These are phyloP conservation scores for Prostheceraeus crozeri DNA, from an alignment of 2,888 invertebrate genomes.

Conservation along the genomic window DNA sequence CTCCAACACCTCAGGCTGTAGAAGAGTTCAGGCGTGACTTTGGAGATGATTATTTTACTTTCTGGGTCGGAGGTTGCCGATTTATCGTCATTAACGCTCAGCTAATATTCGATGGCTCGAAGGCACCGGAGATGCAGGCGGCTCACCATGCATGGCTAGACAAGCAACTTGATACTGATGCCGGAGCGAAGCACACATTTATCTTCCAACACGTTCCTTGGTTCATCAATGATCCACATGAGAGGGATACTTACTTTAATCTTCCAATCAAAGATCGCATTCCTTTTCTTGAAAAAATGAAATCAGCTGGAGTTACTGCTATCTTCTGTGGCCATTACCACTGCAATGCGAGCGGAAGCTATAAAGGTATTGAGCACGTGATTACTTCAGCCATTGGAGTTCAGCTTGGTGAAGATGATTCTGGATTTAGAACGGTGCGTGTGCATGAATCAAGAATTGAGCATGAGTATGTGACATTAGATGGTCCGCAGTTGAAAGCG, in stretches of 20 bases:
- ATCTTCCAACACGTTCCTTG: constrained; percentile 59
- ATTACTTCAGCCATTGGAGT: constrained; percentile 59
- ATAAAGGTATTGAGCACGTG: constrained; percentile 53
- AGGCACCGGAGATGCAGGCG: constrained; percentile 33
- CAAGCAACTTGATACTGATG: constrained; percentile 45
- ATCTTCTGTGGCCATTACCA: constrained; percentile 61
- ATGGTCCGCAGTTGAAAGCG: constrained; percentile 34
- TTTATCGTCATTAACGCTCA: constrained; percentile 60
- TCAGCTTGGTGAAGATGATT: constrained; percentile 56
- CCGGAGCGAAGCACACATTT: constrained; percentile 49
- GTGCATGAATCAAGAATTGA: constrained; percentile 52
- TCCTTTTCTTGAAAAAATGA: constrained; percentile 55
- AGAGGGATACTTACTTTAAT: constrained; percentile 53
- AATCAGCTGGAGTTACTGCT: constrained; percentile 56
- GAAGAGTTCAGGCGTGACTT: constrained; percentile 37
- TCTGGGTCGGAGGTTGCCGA: constrained; percentile 59
- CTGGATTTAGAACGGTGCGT: constrained; percentile 58
- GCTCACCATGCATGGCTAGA: constrained; percentile 58
- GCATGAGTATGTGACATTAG: constrained; percentile 56
- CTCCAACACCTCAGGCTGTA: constrained; percentile 55
- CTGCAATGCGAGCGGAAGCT: constrained; percentile 58
- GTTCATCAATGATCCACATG: constrained; percentile 47
- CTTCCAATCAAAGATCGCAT: constrained; percentile 48
- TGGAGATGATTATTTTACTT: constrained; percentile 60
- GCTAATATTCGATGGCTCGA: constrained; percentile 48